Conservation (phyloP, 2,888 invertebrate species). For the Malthinus flaveolus region DNA sequence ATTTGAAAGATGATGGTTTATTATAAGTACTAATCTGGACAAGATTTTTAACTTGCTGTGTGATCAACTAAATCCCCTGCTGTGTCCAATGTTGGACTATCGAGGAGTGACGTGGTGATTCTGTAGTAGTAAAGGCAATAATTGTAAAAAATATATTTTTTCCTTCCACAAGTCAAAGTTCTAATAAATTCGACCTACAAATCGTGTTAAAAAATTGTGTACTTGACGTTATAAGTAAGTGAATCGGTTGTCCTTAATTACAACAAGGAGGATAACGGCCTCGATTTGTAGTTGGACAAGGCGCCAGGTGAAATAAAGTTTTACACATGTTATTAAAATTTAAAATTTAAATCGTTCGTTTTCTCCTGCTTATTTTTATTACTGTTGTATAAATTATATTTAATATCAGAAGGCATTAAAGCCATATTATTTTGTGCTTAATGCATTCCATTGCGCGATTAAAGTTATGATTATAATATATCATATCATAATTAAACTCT, state of each 20-base stretch:
- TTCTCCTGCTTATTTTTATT: constrained; percentile 24
- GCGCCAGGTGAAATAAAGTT: constrained; percentile 32
- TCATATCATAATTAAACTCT: constrained; percentile 28
- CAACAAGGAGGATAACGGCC: constrained; percentile 24
- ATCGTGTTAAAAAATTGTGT: background rate
- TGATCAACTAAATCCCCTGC: constrained; percentile 23
- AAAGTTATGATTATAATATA: constrained; percentile 29
- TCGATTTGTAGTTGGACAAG: constrained; percentile 22
- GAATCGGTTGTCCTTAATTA: constrained; percentile 25
- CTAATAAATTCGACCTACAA: constrained; percentile 5
- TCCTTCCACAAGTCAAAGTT: constrained; percentile 15
- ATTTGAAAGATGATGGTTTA: constrained; percentile 15
- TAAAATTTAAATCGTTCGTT: constrained; percentile 26
- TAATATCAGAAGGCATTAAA: constrained; percentile 20
- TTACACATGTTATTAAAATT: constrained; percentile 28
- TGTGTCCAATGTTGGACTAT: constrained; percentile 20
- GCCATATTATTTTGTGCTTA: constrained; percentile 21
- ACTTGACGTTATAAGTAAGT: constrained; percentile 10
- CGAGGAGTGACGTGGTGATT: constrained; percentile 36
- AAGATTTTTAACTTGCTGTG: constrained; percentile 21
- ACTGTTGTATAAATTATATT: constrained; percentile 24
- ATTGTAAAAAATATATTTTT: constrained; percentile 25
- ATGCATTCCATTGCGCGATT: constrained; percentile 28
- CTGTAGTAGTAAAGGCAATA: constrained; percentile 33
- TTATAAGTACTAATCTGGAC: constrained; percentile 28